phyloP scores from a whole-genome alignment of 2,888 invertebrate genomes.

The Hemistola chrysoprasaria region DNA sequence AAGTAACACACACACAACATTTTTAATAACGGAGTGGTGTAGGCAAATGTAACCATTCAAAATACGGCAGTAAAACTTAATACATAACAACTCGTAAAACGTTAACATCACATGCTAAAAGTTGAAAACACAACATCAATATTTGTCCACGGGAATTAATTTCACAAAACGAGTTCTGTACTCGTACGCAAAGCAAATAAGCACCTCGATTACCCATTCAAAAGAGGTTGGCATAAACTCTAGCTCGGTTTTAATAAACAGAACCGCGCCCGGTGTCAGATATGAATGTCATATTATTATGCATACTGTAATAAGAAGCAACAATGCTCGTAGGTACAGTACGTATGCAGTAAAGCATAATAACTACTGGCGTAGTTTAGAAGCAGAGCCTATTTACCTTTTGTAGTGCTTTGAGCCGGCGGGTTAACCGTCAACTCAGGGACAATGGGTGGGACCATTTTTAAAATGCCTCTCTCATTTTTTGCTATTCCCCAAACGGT shows the following conservation, averaged over 20 bases:
- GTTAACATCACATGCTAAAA: conserved; percentile 27
- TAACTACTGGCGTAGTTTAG: conserved; percentile 59
- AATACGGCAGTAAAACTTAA: conserved; percentile 4
- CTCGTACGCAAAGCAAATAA: conserved; percentile 48
- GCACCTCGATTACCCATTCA: conserved; percentile 55
- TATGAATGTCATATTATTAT: conserved; percentile 65
- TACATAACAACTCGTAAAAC: conserved; percentile 13
- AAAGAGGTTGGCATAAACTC: conserved; percentile 39
- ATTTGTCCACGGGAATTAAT: conserved; percentile 32
- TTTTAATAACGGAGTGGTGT: too few species aligned
- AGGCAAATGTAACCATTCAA: background rate
- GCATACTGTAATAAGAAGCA: conserved; percentile 58
- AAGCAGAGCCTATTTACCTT: conserved; percentile 68
- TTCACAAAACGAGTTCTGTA: conserved; percentile 35
- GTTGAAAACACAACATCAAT: conserved; percentile 35
- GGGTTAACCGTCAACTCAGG: conserved; percentile 66
- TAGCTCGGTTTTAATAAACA: conserved; percentile 60
- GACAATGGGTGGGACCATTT: conserved; percentile 66
- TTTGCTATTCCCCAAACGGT: conserved; percentile 52
- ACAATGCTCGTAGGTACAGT: conserved; percentile 43
- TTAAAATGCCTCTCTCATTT: conserved; percentile 58
- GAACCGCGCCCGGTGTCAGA: conserved; percentile 50
- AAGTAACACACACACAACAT: too few species aligned
- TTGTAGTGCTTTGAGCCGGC: conserved; percentile 68
- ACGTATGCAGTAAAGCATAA: conserved; percentile 55